A percentile compares a stretch with the other conserved stretches of the same genome.
phyloP scores from a whole-genome alignment of 1,140 invertebrate genomes.

The Ctenoplectra terminalis region DNA sequence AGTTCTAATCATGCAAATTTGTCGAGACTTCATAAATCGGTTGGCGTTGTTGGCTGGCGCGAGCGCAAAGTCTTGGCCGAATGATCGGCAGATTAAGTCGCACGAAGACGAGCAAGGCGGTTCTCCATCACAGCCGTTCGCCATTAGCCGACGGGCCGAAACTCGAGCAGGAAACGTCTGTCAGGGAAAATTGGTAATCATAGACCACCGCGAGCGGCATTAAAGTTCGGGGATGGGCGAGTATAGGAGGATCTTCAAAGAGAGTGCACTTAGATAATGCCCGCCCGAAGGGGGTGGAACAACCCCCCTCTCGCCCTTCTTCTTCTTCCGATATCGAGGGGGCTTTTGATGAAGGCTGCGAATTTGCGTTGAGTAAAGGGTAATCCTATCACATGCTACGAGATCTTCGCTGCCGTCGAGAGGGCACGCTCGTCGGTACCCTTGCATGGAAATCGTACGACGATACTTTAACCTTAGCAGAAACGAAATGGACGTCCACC shows the following conservation, averaged over 20 bases:
- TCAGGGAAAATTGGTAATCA: conserved; percentile 83
- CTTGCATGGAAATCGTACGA: conserved; percentile 32
- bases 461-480: conserved; percentile 29
- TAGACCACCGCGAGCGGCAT: conserved; percentile 82
- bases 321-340: conserved; percentile 76
- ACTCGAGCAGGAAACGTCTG: conserved; percentile 79
- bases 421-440: conserved; percentile 44
- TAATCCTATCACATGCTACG: conserved; percentile 83
- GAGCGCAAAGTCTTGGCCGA: conserved; percentile 35
- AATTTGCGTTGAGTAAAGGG: conserved; percentile 83
- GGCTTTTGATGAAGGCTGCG: conserved; percentile 83
- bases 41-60: too few species aligned
- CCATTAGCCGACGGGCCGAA: conserved; percentile 72
- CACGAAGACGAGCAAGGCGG: conserved; percentile 57
- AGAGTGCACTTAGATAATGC: conserved; percentile 84
- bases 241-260: conserved; percentile 80
- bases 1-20: conserved; percentile 12
- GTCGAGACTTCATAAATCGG: conserved; percentile 5
- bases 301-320: conserved; percentile 51
- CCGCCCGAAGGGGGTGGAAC: conserved; percentile 67
- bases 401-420: conserved; percentile 77
- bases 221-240: conserved; percentile 79
- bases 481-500: conserved; percentile 15
- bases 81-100: conserved; percentile 65
- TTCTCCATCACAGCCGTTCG: conserved; percentile 65